Base-by-base conservation (phyloP, 1,140 invertebrate species). In the Euborellia annulipes region DNA sequence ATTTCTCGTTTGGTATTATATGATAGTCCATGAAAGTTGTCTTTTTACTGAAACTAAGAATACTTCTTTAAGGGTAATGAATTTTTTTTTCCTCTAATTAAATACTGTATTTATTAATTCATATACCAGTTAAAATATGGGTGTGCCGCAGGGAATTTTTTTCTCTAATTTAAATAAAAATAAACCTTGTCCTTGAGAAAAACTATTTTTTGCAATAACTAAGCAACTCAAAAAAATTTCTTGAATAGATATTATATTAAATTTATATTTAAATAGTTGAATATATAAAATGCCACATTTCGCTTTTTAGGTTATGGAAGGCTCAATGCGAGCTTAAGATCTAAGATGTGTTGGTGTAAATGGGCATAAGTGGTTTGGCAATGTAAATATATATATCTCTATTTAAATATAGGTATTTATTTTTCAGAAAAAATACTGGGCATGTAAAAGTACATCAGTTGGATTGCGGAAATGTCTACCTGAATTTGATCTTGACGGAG, bases 401-500 rank as follows among this genome's bases (percentile, higher is more conserved):
- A 7, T 14, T 38, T 38, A 14, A 38, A 6, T n/a, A 16, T 38
- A n/a, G n/a, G 36, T 38, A 38, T 7, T 6, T 38, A 7, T 7
- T 38, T 38, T 14, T 6, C 18, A 18, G 36, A 38, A 16, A n/a
- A 14, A 38, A 16, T 38, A 14, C 7, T 38, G n/a, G 36, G 18
- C n/a, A 18, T 38, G 36, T 16, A 38, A 38, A 18, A 16, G n/a
- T 14, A 11, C 23, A 11, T 14, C 47, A 72, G 69, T 66, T 62
- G 41, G 63, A 69, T 48, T 61, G 63, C 36, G 51, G 58, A 52
- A 68, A 59, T 27, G 23, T 27, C 23, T 83, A 81, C 85, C 85
- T 0, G 85, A 91, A 58, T 72, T 80, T 43, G 72, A 80, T 1
- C 72, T 85, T 48, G 90, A 92, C 60, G 89, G 88, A 1, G 67